These are phyloP conservation scores for Entelurus aequoreus DNA, from an alignment of 2,113 vertebrate genomes.

Conservation along the genomic window DNA sequence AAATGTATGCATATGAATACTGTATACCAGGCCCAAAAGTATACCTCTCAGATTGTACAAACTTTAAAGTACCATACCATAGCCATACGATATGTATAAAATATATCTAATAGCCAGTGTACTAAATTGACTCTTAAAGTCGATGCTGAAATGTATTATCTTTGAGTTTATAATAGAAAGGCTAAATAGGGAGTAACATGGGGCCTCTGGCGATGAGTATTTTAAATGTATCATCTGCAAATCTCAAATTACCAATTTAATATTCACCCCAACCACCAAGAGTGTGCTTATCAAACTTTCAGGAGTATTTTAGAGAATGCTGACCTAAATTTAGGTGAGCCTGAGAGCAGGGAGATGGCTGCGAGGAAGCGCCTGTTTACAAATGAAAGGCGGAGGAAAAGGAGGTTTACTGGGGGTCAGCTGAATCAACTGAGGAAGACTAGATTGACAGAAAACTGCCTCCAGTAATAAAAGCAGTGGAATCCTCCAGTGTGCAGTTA, in stretches of 20 bases:
- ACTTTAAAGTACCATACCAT: no score
- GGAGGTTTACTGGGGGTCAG: slow-evolving; percentile 31
- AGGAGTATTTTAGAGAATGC: slow-evolving; percentile 44
- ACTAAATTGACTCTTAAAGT: not conserved
- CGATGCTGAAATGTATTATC: not conserved
- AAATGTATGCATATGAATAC: no score
- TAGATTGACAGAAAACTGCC: slow-evolving; percentile 22
- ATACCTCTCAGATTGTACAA: no score
- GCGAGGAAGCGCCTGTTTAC: slow-evolving; percentile 1
- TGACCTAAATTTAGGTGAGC: slow-evolving; percentile 60
- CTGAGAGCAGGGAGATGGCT: slow-evolving; percentile 22
- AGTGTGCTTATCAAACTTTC: slow-evolving; percentile 61
- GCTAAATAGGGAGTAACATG: not conserved
- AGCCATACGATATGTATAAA: no score
- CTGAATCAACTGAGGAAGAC: slow-evolving; percentile 5
- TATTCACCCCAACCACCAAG: slow-evolving; percentile 55
- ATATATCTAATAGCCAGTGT: no score
- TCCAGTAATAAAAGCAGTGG: slow-evolving; percentile 25
- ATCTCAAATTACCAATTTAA: slow-evolving; percentile 51
- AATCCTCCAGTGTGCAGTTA: slow-evolving; percentile 17
- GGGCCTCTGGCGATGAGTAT: slow-evolving; percentile 12
- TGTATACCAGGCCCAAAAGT: no score
- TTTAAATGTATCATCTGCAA: slow-evolving; percentile 29
- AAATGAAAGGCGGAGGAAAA: slow-evolving; percentile 17
- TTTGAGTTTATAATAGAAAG: not conserved